Conservation (phyloP, 1,140 invertebrate genomes). For the Platyura marginata region DNA sequence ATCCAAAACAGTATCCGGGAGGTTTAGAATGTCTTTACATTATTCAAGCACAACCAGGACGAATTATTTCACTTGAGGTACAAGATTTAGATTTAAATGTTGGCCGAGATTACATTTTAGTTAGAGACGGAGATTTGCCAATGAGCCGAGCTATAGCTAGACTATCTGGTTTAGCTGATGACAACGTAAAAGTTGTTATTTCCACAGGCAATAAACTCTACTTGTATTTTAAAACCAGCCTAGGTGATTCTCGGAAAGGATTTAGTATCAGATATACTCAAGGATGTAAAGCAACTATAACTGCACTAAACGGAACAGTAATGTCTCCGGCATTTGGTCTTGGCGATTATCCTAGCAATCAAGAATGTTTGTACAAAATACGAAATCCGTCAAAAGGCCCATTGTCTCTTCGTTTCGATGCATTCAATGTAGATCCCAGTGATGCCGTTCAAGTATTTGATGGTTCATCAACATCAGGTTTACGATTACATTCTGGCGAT, state of each 20-base stretch:
- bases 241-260: conserved; percentile 74
- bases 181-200: conserved; percentile 72
- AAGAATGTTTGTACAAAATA: conserved; percentile 79
- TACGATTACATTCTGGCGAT: conserved; percentile 70
- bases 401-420: conserved; percentile 70
- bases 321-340: conserved; percentile 74
- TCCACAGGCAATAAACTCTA: conserved; percentile 80
- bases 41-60: conserved; percentile 69
- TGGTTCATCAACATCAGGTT: conserved; percentile 63
- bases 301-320: conserved; percentile 63
- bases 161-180: conserved; percentile 55
- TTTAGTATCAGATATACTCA: conserved; percentile 80
- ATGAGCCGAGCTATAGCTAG: conserved; percentile 65
- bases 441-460: conserved; percentile 84
- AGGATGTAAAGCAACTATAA: conserved; percentile 67
- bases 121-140: conserved; percentile 76
- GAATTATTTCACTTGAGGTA: conserved; percentile 76
- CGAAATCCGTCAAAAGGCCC: conserved; percentile 64
- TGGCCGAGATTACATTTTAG: conserved; percentile 68
- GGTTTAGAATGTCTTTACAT: conserved; percentile 88
- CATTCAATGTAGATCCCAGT: conserved; percentile 69
- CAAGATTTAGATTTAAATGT: conserved; percentile 78
- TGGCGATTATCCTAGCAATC: conserved; percentile 74
- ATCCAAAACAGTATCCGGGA: conserved; percentile 81
- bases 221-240: conserved; percentile 78